A percentile compares a stretch with the other conserved stretches of the same genome.
phyloP scores from a whole-genome alignment of 2,797 vertebrate species.

The Nothura maculosa region DNA sequence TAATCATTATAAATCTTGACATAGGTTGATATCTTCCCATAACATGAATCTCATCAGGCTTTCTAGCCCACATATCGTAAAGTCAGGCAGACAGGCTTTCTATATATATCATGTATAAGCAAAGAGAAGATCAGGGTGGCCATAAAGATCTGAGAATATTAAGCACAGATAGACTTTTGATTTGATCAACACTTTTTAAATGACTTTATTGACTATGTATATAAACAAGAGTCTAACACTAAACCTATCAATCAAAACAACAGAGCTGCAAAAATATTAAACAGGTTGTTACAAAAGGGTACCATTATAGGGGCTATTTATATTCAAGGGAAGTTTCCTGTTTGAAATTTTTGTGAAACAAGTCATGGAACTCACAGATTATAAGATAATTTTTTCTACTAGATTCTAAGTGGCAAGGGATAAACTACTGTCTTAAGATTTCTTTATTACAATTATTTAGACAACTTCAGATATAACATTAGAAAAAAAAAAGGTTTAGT shows the following conservation, averaged over 20 bases:
- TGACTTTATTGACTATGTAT: neutral
- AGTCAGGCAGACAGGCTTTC: neutral
- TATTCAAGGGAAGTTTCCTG: neutral
- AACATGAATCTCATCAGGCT: neutral
- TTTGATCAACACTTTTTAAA: neutral
- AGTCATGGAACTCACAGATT: neutral
- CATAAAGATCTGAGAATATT: neutral
- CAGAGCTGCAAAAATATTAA: neutral
- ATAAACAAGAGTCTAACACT: neutral
- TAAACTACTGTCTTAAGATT: neutral
- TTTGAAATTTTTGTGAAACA: neutral
- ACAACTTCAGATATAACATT: neutral
- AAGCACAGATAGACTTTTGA: neutral
- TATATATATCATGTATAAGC: neutral
- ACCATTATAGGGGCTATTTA: neutral
- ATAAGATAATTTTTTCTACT: neutral
- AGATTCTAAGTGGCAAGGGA: neutral
- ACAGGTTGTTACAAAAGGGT: neutral
- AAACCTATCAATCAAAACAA: neutral
- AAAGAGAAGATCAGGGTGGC: neutral
- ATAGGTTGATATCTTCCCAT: no score
- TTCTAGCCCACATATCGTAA: neutral
- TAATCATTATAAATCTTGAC: no score
- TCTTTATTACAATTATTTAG: neutral
- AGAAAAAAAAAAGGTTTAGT: neutral